These are phyloP conservation scores for Drosophila prolongata DNA, from an alignment of 2,888 invertebrate genomes.

Conservation along the genomic window DNA sequence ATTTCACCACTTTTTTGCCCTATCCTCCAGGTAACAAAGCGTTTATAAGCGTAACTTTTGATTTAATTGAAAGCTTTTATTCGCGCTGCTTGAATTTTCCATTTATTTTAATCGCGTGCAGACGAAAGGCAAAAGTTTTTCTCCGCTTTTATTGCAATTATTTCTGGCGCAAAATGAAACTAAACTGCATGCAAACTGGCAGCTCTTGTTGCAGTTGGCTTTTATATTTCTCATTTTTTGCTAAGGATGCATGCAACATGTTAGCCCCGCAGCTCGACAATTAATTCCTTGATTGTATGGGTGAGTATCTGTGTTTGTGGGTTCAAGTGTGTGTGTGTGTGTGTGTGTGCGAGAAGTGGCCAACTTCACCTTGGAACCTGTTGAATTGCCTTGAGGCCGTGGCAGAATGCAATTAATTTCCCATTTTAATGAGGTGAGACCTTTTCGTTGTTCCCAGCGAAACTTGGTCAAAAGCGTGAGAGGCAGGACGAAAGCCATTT, in stretches of 20 bases:
- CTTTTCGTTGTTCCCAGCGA: constrained; percentile 36
- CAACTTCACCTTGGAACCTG: constrained; percentile 70
- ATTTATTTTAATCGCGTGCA: constrained; percentile 55
- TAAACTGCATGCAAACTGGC: constrained; percentile 54
- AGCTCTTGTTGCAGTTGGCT: constrained; percentile 16
- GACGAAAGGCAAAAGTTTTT: constrained; percentile 29
- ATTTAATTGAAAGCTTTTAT: constrained; percentile 14
- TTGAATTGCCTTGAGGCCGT: constrained; percentile 58
- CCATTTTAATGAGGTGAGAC: constrained; percentile 50
- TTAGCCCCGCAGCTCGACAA: constrained; percentile 51
- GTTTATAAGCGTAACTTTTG: neutral
- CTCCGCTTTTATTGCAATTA: constrained; percentile 59
- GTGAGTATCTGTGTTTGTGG: constrained; percentile 4
- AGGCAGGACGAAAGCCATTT: constrained; percentile 20
- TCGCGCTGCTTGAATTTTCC: constrained; percentile 29
- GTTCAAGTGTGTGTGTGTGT: neutral
- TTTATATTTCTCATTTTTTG: constrained; percentile 15
- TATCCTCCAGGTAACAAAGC: constrained; percentile 1
- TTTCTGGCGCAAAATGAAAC: constrained; percentile 56
- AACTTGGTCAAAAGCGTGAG: constrained; percentile 26
- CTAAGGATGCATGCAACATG: constrained; percentile 65
- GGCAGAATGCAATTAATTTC: constrained; percentile 60
- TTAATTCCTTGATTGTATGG: constrained; percentile 32
- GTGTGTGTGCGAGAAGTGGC: constrained; percentile 44
- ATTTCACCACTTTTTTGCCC: neutral